Percentiles rank a stretch among this genome's conserved stretches.
phyloP scores from a whole-genome alignment of 2,888 invertebrate genomes.

The Scaptomyza reducta region DNA sequence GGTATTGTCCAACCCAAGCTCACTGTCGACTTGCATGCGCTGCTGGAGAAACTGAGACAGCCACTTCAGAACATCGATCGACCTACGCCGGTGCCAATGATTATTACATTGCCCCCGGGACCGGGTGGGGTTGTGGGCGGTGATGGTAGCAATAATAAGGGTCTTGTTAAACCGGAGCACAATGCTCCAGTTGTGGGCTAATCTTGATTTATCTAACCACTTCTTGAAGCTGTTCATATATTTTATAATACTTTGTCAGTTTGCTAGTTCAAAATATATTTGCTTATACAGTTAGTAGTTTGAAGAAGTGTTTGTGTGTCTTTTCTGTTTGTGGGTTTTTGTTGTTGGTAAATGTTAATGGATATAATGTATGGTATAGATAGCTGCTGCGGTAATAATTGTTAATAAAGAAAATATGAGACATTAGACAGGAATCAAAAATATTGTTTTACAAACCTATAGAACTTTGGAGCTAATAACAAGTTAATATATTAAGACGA shows the following conservation, averaged over 20 bases:
- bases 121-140: background rate
- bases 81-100: slow-evolving; percentile 81
- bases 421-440: slow-evolving; percentile 13
- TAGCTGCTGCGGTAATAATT: slow-evolving; percentile 27
- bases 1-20: slow-evolving; percentile 79
- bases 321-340: slow-evolving; percentile 30
- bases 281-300: background rate
- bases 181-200: background rate
- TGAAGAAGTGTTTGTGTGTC: slow-evolving; percentile 8
- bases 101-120: slow-evolving; percentile 48
- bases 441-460: slow-evolving; percentile 8
- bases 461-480: background rate
- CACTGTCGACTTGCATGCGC: slow-evolving; percentile 73
- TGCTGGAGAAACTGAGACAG: slow-evolving; percentile 77
- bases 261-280: slow-evolving; percentile 11
- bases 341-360: slow-evolving; percentile 13
- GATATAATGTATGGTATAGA: slow-evolving; percentile 13
- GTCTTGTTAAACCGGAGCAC: background rate
- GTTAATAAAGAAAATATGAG: slow-evolving; percentile 6
- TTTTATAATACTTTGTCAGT: slow-evolving; percentile 20
- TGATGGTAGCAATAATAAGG: background rate
- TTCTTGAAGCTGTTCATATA: slow-evolving; percentile 8
- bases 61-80: slow-evolving; percentile 73
- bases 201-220: background rate
- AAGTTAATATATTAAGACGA: background rate